Conservation (phyloP, 2,797 vertebrate genomes). For the Dermochelys coriacea region DNA sequence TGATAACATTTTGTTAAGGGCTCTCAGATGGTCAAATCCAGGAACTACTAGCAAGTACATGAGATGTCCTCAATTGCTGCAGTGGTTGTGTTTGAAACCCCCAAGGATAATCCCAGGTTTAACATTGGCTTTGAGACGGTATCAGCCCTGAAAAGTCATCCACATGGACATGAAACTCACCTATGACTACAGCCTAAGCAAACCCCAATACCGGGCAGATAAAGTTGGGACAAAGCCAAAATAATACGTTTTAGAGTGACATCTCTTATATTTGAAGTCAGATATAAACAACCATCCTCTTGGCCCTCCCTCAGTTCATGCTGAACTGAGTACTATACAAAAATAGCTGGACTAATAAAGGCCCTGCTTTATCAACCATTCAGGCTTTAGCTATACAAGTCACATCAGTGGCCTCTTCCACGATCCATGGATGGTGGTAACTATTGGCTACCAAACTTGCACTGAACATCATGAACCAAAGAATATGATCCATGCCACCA, state of each 20-base stretch:
- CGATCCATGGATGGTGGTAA: neutral
- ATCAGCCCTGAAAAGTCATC: neutral
- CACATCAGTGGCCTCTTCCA: rapidly evolving
- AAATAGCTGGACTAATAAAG: neutral
- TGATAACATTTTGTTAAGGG: neutral
- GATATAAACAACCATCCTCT: neutral
- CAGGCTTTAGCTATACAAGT: neutral
- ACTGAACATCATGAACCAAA: neutral
- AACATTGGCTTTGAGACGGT: neutral
- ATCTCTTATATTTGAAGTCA: neutral
- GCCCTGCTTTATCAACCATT: rapidly evolving
- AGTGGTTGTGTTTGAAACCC: neutral
- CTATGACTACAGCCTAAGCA: neutral
- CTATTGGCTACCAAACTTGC: neutral
- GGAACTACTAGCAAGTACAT: neutral
- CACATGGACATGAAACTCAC: neutral
- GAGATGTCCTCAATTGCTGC: neutral
- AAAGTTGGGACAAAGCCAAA: neutral
- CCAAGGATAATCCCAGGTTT: neutral
- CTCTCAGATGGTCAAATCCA: neutral
- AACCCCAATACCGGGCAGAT: neutral
- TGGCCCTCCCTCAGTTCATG: neutral
- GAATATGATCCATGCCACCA: neutral
- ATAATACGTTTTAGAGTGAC: neutral
- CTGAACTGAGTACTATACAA: neutral